Percentiles rank a stretch among this genome's conserved stretches.
Conservation (phyloP, 2,113 vertebrate genomes). For the Pelobates fuscus region DNA sequence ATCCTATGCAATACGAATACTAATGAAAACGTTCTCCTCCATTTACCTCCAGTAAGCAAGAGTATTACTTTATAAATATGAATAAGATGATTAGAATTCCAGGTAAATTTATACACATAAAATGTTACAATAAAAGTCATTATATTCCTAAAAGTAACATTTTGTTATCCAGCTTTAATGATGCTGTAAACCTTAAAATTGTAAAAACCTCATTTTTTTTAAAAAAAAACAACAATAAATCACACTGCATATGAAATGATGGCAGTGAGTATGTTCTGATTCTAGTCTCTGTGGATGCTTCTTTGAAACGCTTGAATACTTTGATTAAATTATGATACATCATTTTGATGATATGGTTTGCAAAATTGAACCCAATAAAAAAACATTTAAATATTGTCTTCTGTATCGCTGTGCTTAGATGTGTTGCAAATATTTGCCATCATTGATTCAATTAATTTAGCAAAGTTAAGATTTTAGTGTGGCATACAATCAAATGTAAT, state of each 20-base stretch:
- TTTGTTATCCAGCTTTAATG: neutral
- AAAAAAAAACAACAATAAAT: neutral
- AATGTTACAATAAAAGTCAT: conserved; percentile 32
- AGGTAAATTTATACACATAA: conserved; percentile 23
- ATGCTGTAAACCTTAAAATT: neutral
- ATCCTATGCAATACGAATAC: conserved; percentile 75
- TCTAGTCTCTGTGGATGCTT: too few species aligned
- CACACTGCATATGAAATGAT: neutral
- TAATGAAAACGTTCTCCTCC: conserved; percentile 68
- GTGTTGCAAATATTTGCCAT: too few species aligned
- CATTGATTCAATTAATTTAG: too few species aligned
- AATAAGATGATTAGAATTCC: neutral
- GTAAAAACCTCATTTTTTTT: neutral
- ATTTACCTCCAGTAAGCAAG: neutral
- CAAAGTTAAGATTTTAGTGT: too few species aligned
- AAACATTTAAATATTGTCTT: too few species aligned
- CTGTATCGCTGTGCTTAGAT: too few species aligned
- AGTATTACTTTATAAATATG: neutral
- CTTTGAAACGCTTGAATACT: too few species aligned
- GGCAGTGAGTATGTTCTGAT: too few species aligned
- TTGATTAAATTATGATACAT: too few species aligned
- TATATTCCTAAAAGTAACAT: neutral
- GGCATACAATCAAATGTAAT: too few species aligned
- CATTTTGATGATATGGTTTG: too few species aligned
- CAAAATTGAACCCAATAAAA: too few species aligned